A percentile compares a stretch with the other conserved stretches of the same genome.
Evolutionary conservation across 2,113 vertebrate species (phyloP).

Genomic region (Cephalopholis sonnerati): DNA sequence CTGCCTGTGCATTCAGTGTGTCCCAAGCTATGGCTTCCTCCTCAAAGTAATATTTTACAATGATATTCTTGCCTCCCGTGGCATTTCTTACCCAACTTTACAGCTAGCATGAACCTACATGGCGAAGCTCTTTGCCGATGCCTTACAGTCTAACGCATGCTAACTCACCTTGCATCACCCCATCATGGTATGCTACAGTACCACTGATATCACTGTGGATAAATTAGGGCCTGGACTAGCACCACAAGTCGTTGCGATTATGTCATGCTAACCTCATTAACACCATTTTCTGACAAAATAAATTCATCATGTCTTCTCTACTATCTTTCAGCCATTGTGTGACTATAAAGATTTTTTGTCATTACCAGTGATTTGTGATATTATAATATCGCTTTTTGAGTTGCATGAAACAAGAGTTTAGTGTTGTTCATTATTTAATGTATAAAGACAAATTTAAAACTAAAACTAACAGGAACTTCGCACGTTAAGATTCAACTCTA

Average conservation of each 20-base stretch:
- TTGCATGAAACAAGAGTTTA: slow-evolving; percentile 27
- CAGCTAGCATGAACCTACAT: slow-evolving; percentile 37
- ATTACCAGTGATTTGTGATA: background rate
- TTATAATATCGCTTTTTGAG: background rate
- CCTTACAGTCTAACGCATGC: slow-evolving; percentile 46
- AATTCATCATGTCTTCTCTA: background rate
- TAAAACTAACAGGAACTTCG: background rate
- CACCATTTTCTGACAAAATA: background rate
- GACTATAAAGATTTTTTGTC: background rate
- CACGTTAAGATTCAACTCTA: background rate
- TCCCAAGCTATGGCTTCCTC: slow-evolving; percentile 93
- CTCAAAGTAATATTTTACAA: slow-evolving; percentile 94
- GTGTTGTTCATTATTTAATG: background rate
- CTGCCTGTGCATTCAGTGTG: slow-evolving; percentile 99
- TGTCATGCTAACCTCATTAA: background rate
- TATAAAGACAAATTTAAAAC: background rate
- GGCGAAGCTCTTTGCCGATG: background rate
- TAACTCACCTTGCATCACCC: background rate
- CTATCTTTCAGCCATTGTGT: background rate
- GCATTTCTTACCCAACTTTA: slow-evolving; percentile 23
- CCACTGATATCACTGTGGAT: background rate
- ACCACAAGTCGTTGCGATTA: background rate
- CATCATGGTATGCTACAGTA: background rate
- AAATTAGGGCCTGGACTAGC: background rate
- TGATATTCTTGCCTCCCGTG: slow-evolving; percentile 91